Evolutionary conservation across 2,113 vertebrate species (phyloP), one percentile per base, ranked within the genome.

Genomic region (Crocuta crocuta): DNA sequence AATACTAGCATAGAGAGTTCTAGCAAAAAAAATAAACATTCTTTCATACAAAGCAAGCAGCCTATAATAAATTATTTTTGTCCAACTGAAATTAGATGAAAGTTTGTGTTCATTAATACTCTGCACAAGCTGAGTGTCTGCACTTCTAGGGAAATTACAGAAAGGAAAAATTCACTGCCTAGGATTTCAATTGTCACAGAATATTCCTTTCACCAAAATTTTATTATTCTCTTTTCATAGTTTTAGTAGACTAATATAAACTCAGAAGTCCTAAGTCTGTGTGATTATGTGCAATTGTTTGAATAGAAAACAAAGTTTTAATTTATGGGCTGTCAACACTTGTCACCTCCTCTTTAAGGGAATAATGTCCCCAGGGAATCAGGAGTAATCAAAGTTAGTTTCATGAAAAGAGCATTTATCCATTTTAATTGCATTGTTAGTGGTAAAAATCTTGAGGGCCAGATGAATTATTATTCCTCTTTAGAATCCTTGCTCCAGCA

Each of bases 271-370:
- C 55, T 89, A 84, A 48, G 17, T 92, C 12, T 71, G 1, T 43
- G 24, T 45, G n/a, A 83, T 79, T 83, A 71, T 1, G 65, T 79
- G n/a, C 7, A 79, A 71, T 65, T 11, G n/a, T 55, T 73, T 79
- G 84, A 83, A 35, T 68, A 94, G 8, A 66, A 95, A 94, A 96
- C 48, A 71, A 50, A 87, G 31, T 78, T 97, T 96, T 89, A 76
- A 95, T 48, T 70, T 81, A 90, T 35, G 43, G 24, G 66, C 6
- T 55, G 5, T 55, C 16, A 71, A n/a, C 21, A 87, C 53, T 76
- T 89, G 74, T 31, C 7, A 78, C 26, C 15, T 45, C 39, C 24
- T 93, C 70, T 82, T 81, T 35, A 74, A 63, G 35, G 10, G 10
- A 90, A 96, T 65, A 19, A 48, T 86, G n/a, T 70, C 24, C 15